Conservation (phyloP, 1,140 invertebrate species). For the Phortica variegata region DNA sequence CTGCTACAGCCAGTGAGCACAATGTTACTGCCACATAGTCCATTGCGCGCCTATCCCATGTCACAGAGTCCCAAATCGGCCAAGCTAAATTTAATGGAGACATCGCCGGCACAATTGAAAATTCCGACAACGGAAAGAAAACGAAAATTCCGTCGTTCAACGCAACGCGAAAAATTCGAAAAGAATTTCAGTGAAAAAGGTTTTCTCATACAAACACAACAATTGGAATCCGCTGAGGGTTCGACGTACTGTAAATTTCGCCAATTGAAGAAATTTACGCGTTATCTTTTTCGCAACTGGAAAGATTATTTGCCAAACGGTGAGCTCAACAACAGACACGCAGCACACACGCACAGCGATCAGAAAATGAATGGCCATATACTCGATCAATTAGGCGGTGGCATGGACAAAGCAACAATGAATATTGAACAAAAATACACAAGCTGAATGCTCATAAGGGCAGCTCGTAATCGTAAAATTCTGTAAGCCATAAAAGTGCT, state of each 20-base stretch:
- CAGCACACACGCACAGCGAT: slow-evolving; percentile 6
- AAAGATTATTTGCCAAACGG: slow-evolving; percentile 87
- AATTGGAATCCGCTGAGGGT: slow-evolving; percentile 85
- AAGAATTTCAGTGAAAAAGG: slow-evolving; percentile 91
- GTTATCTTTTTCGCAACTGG: slow-evolving; percentile 89
- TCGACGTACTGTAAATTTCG: slow-evolving; percentile 92
- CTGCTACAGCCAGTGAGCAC: slow-evolving; percentile 30
- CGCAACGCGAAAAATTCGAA: slow-evolving; percentile 84
- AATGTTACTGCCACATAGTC: slow-evolving; percentile 26
- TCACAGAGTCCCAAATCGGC: slow-evolving; percentile 10
- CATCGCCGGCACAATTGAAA: slow-evolving; percentile 50
- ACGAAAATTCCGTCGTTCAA: slow-evolving; percentile 77
- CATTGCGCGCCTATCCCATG: slow-evolving; percentile 13
- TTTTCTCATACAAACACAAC: slow-evolving; percentile 89
- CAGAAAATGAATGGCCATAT: too few species aligned
- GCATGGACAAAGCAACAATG: too few species aligned
- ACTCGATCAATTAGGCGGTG: too few species aligned
- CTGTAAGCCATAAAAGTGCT: too few species aligned
- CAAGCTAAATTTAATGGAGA: slow-evolving; percentile 7
- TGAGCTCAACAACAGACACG: slow-evolving; percentile 52
- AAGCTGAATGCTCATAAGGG: too few species aligned
- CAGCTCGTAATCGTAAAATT: too few species aligned
- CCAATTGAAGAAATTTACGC: slow-evolving; percentile 86
- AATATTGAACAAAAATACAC: too few species aligned
- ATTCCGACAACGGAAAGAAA: slow-evolving; percentile 55